phyloP scores from a whole-genome alignment of 2,113 vertebrate genomes.

The Eidolon helvum region DNA sequence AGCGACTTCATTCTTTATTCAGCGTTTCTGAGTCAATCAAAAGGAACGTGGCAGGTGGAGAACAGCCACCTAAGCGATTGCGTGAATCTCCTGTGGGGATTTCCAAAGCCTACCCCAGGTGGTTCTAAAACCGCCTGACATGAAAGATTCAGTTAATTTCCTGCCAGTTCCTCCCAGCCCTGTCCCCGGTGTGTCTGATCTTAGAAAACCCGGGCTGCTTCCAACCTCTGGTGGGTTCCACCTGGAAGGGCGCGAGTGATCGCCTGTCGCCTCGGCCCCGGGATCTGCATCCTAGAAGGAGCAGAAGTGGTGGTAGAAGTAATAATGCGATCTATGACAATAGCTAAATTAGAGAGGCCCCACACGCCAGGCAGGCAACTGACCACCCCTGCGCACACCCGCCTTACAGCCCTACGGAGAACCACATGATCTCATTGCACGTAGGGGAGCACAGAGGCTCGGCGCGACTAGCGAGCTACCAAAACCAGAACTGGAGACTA shows the following conservation, averaged over 20 bases:
- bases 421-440: background rate
- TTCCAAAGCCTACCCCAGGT: slow-evolving; percentile 47
- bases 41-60: slow-evolving; percentile 31
- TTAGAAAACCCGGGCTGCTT: background rate
- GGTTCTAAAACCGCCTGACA: background rate
- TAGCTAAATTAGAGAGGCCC: background rate
- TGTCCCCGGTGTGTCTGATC: background rate
- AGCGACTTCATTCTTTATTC: background rate
- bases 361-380: background rate
- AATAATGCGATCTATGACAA: background rate
- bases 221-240: background rate
- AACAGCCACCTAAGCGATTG: background rate
- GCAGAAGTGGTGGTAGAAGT: no score
- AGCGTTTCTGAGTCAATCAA: background rate
- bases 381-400: background rate
- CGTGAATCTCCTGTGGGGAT: slow-evolving; percentile 50
- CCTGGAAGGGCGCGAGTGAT: background rate
- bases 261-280: background rate
- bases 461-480: background rate
- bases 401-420: background rate
- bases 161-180: background rate
- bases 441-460: background rate
- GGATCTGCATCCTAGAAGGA: background rate
- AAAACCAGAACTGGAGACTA: background rate
- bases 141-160: background rate